Percentiles rank a stretch among this genome's conserved stretches.
Evolutionary conservation across 2,888 invertebrate genomes (phyloP).

Genomic region (Melanargia galathea): DNA sequence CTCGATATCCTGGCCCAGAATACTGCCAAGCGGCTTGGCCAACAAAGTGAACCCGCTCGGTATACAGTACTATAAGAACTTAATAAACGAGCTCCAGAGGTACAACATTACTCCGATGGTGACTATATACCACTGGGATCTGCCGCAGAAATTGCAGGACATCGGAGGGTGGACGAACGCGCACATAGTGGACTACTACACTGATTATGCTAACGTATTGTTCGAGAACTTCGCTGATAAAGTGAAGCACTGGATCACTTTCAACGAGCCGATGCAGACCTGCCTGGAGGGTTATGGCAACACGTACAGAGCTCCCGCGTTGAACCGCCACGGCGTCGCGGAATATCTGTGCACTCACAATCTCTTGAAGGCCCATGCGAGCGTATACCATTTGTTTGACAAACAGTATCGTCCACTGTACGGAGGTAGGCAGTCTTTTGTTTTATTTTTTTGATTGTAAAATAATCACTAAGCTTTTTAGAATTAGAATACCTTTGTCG

Average conservation of each 20-base stretch:
- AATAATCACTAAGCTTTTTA: too few relatives aligned
- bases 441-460: background rate
- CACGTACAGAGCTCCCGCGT: conserved; percentile 82
- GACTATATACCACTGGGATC: conserved; percentile 88
- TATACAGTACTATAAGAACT: conserved; percentile 88
- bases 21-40: conserved; percentile 86
- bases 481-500: too few relatives aligned
- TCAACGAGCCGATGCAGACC: conserved; percentile 87
- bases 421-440: conserved; percentile 67
- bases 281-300: conserved; percentile 82
- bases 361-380: conserved; percentile 87
- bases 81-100: conserved; percentile 86
- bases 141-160: conserved; percentile 85
- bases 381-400: conserved; percentile 85
- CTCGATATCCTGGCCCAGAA: conserved; percentile 89
- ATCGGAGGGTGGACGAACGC: conserved; percentile 87
- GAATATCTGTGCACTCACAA: conserved; percentile 88
- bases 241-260: conserved; percentile 88
- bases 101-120: conserved; percentile 87
- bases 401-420: conserved; percentile 79
- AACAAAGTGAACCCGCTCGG: conserved; percentile 86
- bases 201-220: conserved; percentile 84
- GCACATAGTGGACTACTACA: conserved; percentile 84
- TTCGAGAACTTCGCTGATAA: conserved; percentile 84
- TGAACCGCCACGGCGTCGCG: conserved; percentile 83